Conservation (phyloP, 1,140 invertebrate species). For the Drosophila chauvacae region DNA sequence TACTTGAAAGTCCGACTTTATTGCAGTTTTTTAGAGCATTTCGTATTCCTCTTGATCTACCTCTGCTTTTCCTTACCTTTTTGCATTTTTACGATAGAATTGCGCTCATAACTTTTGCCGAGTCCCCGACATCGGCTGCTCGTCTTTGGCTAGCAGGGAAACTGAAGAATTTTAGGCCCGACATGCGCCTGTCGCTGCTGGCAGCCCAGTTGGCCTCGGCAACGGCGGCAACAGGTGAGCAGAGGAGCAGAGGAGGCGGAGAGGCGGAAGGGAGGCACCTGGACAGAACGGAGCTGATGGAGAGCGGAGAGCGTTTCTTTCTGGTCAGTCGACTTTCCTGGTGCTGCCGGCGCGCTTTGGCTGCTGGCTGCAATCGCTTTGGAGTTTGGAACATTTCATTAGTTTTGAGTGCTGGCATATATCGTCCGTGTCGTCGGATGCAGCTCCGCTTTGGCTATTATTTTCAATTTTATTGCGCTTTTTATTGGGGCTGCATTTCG, state of each 20-base stretch:
- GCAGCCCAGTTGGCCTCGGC: conserved; percentile 38
- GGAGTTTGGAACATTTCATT: conserved; percentile 81
- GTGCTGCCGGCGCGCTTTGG: conserved; percentile 32
- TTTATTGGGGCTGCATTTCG: conserved; percentile 78
- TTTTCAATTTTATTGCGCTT: conserved; percentile 82
- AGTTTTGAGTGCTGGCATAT: conserved; percentile 82
- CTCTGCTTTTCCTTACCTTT: conserved; percentile 36
- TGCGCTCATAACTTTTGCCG: conserved; percentile 77
- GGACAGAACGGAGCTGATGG: conserved; percentile 1
- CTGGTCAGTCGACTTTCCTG: conserved; percentile 60
- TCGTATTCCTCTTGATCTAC: neutral
- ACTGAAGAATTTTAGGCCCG: conserved; percentile 66
- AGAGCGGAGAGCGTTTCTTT: conserved; percentile 18
- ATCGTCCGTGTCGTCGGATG: conserved; percentile 62
- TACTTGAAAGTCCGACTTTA: too few relatives aligned
- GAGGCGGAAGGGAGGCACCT: neutral
- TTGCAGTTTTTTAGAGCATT: conserved; percentile 9
- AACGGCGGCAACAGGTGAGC: conserved; percentile 31
- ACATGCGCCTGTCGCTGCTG: conserved; percentile 62
- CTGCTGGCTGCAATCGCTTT: conserved; percentile 73
- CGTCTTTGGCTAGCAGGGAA: conserved; percentile 59
- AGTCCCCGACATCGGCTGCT: conserved; percentile 54
- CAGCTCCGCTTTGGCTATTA: conserved; percentile 71
- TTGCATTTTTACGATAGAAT: conserved; percentile 80
- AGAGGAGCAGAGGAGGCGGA: neutral